phyloP scores from a whole-genome alignment of 1,140 invertebrate genomes.

The Antheraea mylitta region DNA sequence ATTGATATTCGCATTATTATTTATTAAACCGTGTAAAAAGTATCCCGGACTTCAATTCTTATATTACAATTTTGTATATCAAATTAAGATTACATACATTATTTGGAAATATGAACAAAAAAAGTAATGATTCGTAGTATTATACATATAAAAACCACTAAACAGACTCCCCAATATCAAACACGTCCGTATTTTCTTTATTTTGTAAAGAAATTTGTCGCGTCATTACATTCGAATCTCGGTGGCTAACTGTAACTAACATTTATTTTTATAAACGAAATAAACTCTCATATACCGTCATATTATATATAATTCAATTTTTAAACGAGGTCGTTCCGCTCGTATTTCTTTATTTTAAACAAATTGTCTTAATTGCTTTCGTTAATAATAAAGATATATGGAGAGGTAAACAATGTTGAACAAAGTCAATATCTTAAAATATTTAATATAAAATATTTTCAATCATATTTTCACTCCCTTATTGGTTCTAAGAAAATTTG shows the following conservation, averaged over 20 bases:
- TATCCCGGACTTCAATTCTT: neutral
- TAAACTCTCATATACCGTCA: neutral
- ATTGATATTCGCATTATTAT: constrained; percentile 31
- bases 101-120: neutral
- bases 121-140: too few species aligned
- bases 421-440: neutral
- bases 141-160: too few species aligned
- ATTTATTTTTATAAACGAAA: constrained; percentile 4
- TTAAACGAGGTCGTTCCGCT: neutral
- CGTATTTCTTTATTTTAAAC: neutral
- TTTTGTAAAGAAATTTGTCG: constrained; percentile 11
- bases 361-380: neutral
- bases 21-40: neutral
- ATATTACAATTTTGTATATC: neutral
- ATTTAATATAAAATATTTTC: neutral
- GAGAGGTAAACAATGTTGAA: neutral
- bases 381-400: neutral
- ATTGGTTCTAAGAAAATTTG: neutral
- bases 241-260: constrained; percentile 15
- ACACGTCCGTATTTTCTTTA: neutral
- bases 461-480: neutral
- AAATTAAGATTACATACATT: neutral
- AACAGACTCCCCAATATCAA: constrained; percentile 3
- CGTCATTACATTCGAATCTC: constrained; percentile 11
- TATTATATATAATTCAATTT: neutral